Base-by-base conservation (phyloP, 2,113 vertebrate genomes). In the Spea bombifrons region DNA sequence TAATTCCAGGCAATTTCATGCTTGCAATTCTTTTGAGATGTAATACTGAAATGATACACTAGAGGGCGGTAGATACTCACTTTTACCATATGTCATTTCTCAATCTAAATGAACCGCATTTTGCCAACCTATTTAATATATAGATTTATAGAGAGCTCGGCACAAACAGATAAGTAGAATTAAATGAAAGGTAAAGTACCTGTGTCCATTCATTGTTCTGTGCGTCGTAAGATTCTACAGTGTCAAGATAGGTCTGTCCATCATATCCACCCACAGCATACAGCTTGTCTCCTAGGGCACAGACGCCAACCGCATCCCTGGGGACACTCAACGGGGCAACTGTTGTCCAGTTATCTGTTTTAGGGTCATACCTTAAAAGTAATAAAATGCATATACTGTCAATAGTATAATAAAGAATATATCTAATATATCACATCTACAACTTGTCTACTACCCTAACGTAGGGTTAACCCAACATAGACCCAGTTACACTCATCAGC, bases 161-260 rank as follows among this genome's bases (percentile, higher is more conserved):
- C 15, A 8, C 12, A 6, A 6, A 5, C 16, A 47, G 7, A 13
- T 45, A 4, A 45, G 10, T 45, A 66, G 8, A 8, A 45, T 66
- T 66, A 30, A 30, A 30, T 46, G 15, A 68, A 16, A n/a, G 5
- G 16, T 9, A 10, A 44, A 0, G 76, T 93, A 99, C 97, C 96
- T 97, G 94, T 49, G 92, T 96, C 97, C 97, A 99, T 83, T 99
- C 96, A 6, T 99, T 94, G 87, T 94, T 97, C 84, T 97, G 96
- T 16, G 94, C 92, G 82, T 99, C 96, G 0, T 99, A 99, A 66
- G 96, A 97, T 86, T 99, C 97, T 5, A 99, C 96, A 0, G 89
- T 97, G 82, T 89, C 95, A 87, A 99, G 89, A 83, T 98, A 99
- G 0, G 91, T 87, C 55, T 96, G 95, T 1, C 97, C 96, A 4